Evolutionary conservation across 92 coral and sea anemone species (phyloP).

Genomic region (Epizoanthus stellaris): DNA sequence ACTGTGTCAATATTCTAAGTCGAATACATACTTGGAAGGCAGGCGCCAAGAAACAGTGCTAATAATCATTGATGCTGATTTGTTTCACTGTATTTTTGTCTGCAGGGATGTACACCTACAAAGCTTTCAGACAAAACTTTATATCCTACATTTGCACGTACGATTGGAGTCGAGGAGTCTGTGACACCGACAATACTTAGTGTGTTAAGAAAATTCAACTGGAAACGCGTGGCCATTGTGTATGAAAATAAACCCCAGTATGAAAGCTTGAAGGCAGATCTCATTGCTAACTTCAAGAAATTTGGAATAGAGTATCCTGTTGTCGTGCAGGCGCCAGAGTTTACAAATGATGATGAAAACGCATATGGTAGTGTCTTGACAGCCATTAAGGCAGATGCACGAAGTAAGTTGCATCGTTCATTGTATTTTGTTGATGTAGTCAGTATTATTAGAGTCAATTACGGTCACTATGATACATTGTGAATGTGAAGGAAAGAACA

Average conservation of each 20-base stretch:
- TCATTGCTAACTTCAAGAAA: conserved; percentile 27
- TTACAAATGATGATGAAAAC: neutral
- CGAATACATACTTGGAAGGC: no score
- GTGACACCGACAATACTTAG: conserved; percentile 48
- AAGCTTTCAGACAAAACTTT: conserved; percentile 52
- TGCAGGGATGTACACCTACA: conserved; percentile 54
- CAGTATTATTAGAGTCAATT: neutral
- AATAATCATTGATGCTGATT: neutral
- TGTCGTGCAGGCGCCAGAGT: conserved; percentile 13
- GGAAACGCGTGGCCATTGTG: conserved; percentile 57
- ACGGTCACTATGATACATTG: no score
- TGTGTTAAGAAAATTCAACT: conserved; percentile 41
- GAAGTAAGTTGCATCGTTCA: conserved; percentile 3
- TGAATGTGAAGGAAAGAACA: no score
- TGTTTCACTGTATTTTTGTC: neutral
- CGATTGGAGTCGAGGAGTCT: conserved; percentile 52
- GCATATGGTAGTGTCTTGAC: neutral
- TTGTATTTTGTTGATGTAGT: neutral
- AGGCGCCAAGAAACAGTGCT: no score
- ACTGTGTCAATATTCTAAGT: no score
- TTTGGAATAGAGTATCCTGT: conserved; percentile 28
- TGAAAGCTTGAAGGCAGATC: conserved; percentile 20
- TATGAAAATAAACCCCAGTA: conserved; percentile 46
- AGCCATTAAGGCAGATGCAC: conserved; percentile 19
- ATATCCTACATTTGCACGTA: conserved; percentile 65